Evolutionary conservation across 2,113 vertebrate species (phyloP).

Genomic region (Miniopterus natalensis): DNA sequence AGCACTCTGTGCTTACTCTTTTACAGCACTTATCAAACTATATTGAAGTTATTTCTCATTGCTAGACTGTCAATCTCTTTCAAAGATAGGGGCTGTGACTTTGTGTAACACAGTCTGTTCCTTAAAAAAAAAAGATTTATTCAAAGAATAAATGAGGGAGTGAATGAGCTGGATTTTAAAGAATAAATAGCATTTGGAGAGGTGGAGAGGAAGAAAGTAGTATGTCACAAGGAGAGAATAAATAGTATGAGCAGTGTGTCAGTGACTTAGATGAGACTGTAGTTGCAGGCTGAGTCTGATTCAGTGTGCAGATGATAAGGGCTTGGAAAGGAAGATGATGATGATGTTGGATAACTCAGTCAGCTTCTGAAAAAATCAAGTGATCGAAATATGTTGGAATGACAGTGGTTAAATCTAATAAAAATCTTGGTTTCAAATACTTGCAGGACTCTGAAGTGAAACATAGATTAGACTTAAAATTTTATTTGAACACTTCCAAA

Average conservation of each 20-base stretch:
- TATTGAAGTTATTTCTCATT: slow-evolving; percentile 30
- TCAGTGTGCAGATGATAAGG: slow-evolving; percentile 1
- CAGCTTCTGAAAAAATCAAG: slow-evolving; percentile 24
- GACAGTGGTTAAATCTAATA: background rate
- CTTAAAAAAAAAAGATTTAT: slow-evolving; percentile 43
- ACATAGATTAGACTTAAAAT: background rate
- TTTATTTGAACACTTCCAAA: background rate
- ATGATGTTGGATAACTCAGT: slow-evolving; percentile 18
- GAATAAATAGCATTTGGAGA: slow-evolving; percentile 43
- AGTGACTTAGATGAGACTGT: slow-evolving; percentile 1
- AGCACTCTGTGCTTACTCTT: background rate
- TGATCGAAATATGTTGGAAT: background rate
- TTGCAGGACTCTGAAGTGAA: slow-evolving; percentile 8
- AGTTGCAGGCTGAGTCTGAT: background rate
- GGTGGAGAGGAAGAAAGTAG: background rate
- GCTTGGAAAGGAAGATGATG: slow-evolving; percentile 4
- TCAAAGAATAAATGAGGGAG: slow-evolving; percentile 24
- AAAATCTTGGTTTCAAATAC: background rate
- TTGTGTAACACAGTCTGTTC: background rate
- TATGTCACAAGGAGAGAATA: background rate
- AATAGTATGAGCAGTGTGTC: slow-evolving; percentile 8
- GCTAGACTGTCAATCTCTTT: background rate
- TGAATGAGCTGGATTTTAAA: slow-evolving; percentile 49
- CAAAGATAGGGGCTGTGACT: background rate
- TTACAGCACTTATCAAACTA: background rate